Evolutionary conservation across 2,888 invertebrate genomes (phyloP).

Genomic region (Diplolepis rosae): DNA sequence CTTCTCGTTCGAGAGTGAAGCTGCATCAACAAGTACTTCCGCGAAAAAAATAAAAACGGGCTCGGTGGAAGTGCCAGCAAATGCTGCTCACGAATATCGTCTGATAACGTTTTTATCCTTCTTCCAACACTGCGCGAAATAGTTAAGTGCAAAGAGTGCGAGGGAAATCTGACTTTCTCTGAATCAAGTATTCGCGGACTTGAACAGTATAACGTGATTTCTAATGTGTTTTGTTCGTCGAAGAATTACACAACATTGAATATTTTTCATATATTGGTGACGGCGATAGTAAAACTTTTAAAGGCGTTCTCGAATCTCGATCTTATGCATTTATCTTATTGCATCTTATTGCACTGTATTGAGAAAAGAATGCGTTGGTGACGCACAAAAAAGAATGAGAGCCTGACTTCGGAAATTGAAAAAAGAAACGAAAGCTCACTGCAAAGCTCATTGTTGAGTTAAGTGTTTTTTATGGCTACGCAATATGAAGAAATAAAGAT

Average conservation of each 20-base stretch:
- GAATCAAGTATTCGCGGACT: constrained; percentile 8
- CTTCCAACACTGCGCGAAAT: too few species aligned
- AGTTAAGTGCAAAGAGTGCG: constrained; percentile 29
- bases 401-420: constrained; percentile 31
- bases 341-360: background rate
- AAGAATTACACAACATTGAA: constrained; percentile 24
- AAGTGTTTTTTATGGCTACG: constrained; percentile 52
- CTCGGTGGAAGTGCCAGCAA: constrained; percentile 14
- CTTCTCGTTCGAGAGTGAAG: constrained; percentile 18
- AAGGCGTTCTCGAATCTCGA: constrained; percentile 30
- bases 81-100: background rate
- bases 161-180: constrained; percentile 30
- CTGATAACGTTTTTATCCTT: constrained; percentile 9
- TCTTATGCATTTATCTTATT: constrained; percentile 32
- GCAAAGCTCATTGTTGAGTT: constrained; percentile 39
- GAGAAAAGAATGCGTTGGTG: constrained; percentile 37
- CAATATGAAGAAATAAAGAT: constrained; percentile 50
- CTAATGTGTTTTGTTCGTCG: background rate
- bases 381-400: constrained; percentile 33
- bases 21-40: constrained; percentile 13
- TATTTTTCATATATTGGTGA: constrained; percentile 36
- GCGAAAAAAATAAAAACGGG: constrained; percentile 33
- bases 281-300: constrained; percentile 38
- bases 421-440: constrained; percentile 39
- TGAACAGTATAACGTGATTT: background rate